A percentile compares a stretch with the other conserved stretches of the same genome.
phyloP scores from a whole-genome alignment of 2,888 invertebrate genomes.

The Ennomos quercinarius region DNA sequence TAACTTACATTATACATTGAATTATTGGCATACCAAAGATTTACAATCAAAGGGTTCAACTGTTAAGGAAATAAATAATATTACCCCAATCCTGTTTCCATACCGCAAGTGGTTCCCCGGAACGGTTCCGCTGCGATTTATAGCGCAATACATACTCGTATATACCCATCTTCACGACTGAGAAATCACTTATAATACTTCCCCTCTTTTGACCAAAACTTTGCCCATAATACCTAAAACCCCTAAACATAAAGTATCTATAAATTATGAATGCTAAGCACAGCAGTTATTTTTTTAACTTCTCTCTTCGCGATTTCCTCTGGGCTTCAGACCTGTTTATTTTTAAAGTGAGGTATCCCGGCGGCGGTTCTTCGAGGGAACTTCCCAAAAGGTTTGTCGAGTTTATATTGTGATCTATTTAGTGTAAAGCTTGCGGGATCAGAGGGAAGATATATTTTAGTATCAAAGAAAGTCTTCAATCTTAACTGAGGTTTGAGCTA shows the following conservation, averaged over 20 bases:
- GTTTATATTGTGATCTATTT: slow-evolving; percentile 21
- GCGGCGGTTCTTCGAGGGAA: slow-evolving; percentile 13
- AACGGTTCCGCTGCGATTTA: slow-evolving; percentile 7
- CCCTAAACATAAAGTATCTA: slow-evolving; percentile 23
- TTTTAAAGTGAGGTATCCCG: slow-evolving; percentile 13
- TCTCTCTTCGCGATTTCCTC: slow-evolving; percentile 25
- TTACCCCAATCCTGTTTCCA: slow-evolving; percentile 11
- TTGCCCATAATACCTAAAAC: slow-evolving; percentile 37
- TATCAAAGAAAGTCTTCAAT: too few relatives aligned
- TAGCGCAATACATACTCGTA: slow-evolving; percentile 18
- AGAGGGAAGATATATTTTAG: too few relatives aligned
- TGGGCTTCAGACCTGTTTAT: slow-evolving; percentile 22
- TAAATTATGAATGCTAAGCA: slow-evolving; percentile 40
- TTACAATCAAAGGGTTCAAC: slow-evolving; percentile 7
- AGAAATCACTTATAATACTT: slow-evolving; percentile 38
- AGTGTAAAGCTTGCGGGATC: too few relatives aligned
- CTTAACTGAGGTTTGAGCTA: too few relatives aligned
- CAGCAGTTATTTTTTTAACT: slow-evolving; percentile 31
- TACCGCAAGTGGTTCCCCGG: slow-evolving; percentile 13
- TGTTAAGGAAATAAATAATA: slow-evolving; percentile 21
- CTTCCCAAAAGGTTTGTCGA: slow-evolving; percentile 13
- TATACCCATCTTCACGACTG: slow-evolving; percentile 20
- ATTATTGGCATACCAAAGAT: too few relatives aligned
- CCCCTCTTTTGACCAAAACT: slow-evolving; percentile 30
- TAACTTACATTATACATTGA: too few relatives aligned